Evolutionary conservation across 2,797 vertebrate species (phyloP).

Genomic region (Arnoldichthys spilopterus): DNA sequence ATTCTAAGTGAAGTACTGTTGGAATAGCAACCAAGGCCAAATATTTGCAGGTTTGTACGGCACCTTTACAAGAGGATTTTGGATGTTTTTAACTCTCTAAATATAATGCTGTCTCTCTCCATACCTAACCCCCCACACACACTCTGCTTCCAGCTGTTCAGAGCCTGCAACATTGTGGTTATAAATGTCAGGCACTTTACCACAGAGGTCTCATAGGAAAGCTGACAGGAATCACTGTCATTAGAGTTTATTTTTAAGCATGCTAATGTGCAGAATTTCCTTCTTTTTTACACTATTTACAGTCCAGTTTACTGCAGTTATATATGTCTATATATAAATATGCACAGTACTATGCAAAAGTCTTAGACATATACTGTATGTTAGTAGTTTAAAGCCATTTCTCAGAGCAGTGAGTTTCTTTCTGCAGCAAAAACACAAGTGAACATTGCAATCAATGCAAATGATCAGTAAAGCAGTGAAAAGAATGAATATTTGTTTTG

Average conservation of each 20-base stretch:
- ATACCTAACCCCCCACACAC: not conserved
- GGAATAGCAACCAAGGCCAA: constrained; percentile 4
- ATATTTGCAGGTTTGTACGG: constrained; percentile 20
- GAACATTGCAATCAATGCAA: too few relatives aligned
- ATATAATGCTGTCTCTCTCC: not conserved
- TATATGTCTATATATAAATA: too few relatives aligned
- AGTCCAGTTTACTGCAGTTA: not conserved
- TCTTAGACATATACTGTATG: too few relatives aligned
- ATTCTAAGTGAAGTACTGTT: not conserved
- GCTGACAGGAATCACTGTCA: not conserved
- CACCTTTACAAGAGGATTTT: constrained; percentile 20
- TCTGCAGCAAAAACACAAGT: too few relatives aligned
- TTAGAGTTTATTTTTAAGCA: not conserved
- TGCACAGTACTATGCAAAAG: too few relatives aligned
- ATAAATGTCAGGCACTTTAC: constrained; percentile 22
- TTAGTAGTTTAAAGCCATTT: not conserved
- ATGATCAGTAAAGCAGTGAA: too few relatives aligned
- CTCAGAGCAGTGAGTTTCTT: too few relatives aligned
- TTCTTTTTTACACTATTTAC: not conserved
- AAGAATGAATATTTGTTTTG: too few relatives aligned
- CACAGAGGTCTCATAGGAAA: constrained; percentile 13
- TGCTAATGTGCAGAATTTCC: not conserved
- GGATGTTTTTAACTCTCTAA: constrained; percentile 10
- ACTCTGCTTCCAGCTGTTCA: constrained; percentile 15
- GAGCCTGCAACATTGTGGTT: constrained; percentile 34